Percentiles rank a stretch among this genome's conserved stretches.
Conservation (phyloP, 2,113 vertebrate species). For the Hippocampus barbouri region DNA sequence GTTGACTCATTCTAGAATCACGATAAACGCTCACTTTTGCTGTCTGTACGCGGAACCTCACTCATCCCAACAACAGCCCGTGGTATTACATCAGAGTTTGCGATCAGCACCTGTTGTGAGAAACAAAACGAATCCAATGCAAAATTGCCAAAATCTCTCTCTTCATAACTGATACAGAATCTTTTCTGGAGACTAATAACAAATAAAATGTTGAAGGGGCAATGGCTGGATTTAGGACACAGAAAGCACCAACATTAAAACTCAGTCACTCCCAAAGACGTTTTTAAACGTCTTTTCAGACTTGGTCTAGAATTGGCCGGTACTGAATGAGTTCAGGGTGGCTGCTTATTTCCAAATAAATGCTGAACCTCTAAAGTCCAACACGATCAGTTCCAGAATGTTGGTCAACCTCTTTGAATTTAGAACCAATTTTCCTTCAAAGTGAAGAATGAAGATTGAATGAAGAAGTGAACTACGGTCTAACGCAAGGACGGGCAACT, state of each 20-base stretch:
- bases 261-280: too few relatives aligned
- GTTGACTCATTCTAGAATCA: neutral
- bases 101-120: slow-evolving; percentile 44
- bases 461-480: too few relatives aligned
- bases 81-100: slow-evolving; percentile 42
- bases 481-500: too few relatives aligned
- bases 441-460: too few relatives aligned
- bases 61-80: slow-evolving; percentile 15
- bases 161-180: slow-evolving; percentile 55
- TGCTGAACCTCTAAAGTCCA: too few relatives aligned
- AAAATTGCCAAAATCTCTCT: slow-evolving; percentile 59
- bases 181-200: slow-evolving; percentile 62
- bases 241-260: slow-evolving; percentile 16
- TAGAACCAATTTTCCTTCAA: too few relatives aligned
- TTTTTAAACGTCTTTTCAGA: too few relatives aligned
- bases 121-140: slow-evolving; percentile 58
- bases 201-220: slow-evolving; percentile 55
- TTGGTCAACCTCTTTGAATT: too few relatives aligned
- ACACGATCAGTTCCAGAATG: too few relatives aligned
- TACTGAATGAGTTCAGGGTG: neutral
- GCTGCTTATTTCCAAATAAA: neutral
- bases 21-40: neutral
- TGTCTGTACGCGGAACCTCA: neutral
- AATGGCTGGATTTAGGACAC: slow-evolving; percentile 46
- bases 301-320: too few relatives aligned